Evolutionary conservation across 2,888 invertebrate species (phyloP).

Genomic region (Muschampia plurimacula): DNA sequence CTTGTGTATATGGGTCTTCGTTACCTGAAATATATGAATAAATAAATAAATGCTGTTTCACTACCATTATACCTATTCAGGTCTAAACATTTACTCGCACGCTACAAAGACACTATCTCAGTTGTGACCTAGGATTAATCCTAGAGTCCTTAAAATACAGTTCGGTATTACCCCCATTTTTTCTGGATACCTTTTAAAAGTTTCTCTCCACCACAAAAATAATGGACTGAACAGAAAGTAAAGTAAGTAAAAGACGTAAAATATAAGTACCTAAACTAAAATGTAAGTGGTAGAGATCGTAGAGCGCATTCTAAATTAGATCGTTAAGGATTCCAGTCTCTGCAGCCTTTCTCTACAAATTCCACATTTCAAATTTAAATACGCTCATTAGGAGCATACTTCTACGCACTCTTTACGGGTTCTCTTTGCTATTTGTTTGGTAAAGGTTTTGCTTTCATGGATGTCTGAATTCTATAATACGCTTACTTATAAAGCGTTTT

Average conservation of each 20-base stretch:
- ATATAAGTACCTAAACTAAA: constrained; percentile 1
- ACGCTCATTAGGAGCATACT: neutral
- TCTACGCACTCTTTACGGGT: neutral
- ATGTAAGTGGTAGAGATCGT: neutral
- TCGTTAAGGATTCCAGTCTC: neutral
- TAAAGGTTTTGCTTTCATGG: too few relatives aligned
- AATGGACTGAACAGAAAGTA: neutral
- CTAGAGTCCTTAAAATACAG: too few relatives aligned
- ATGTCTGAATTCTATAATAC: neutral
- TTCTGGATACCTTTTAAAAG: neutral
- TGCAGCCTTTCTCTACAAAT: constrained; percentile 1
- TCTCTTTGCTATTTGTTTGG: neutral
- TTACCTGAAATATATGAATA: too few relatives aligned
- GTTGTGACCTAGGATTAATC: too few relatives aligned
- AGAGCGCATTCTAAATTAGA: constrained; percentile 11
- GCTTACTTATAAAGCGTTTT: too few relatives aligned
- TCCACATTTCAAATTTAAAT: constrained; percentile 9
- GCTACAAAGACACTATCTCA: too few relatives aligned
- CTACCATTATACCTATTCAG: too few relatives aligned
- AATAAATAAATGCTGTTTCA: too few relatives aligned
- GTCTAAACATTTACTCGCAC: too few relatives aligned
- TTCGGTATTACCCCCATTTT: too few relatives aligned
- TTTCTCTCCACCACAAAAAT: neutral
- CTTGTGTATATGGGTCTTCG: too few relatives aligned
- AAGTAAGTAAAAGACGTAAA: neutral